A percentile compares a stretch with the other conserved stretches of the same genome.
phyloP scores from a whole-genome alignment of 2,113 vertebrate species.

The Manacus vitellinus region DNA sequence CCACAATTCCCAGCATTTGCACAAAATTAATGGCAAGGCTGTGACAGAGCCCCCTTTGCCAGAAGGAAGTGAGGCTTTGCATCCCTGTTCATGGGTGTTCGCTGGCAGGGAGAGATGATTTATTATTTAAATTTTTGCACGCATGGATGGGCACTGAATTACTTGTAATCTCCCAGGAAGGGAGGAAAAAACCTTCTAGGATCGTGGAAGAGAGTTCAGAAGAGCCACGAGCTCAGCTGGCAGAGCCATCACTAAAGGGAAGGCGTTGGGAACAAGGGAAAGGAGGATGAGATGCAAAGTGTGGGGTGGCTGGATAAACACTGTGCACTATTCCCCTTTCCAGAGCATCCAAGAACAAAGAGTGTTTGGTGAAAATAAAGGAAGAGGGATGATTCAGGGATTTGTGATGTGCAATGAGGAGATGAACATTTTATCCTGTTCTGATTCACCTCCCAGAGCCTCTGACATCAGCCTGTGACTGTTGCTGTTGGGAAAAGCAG shows the following conservation, averaged over 20 bases:
- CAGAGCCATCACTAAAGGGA: background rate
- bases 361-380: background rate
- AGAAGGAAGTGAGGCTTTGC: background rate
- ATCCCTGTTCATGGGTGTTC: background rate
- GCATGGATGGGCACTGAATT: slow-evolving; percentile 26
- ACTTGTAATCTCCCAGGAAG: background rate
- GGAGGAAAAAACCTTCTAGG: background rate
- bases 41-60: background rate
- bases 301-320: background rate
- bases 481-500: background rate
- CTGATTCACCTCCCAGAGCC: background rate
- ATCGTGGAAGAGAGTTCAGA: background rate
- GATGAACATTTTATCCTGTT: background rate
- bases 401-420: background rate
- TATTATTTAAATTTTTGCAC: slow-evolving; percentile 55
- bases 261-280: background rate
- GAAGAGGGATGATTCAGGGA: background rate
- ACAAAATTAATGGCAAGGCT: background rate
- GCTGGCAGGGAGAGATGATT: background rate
- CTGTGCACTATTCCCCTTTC: background rate
- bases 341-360: background rate
- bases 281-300: background rate
- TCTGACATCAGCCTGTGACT: background rate
- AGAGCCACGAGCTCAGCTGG: background rate
- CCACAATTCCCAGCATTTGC: background rate